Evolutionary conservation across 2,888 invertebrate genomes (phyloP), one percentile per base, ranked within the genome.

Genomic region (Mythimna pallens): DNA sequence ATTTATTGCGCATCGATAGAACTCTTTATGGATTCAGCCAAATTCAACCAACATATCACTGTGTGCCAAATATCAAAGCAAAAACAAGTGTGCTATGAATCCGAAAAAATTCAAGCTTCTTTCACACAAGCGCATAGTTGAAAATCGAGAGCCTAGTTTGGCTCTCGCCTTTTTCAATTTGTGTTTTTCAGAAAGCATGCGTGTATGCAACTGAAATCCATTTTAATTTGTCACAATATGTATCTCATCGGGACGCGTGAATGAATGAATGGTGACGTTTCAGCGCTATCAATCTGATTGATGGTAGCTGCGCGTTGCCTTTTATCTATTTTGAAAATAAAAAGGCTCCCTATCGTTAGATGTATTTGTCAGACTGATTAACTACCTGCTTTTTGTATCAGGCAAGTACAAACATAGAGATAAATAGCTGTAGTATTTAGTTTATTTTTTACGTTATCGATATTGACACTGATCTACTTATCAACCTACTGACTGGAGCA

Each of bases 41-140:
- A 73, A 80, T 80, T 75, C 82, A 73, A 75, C 82, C 73, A 78
- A 64, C 58, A 70, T 72, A 80, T 78, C 62, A 74, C 50, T 57
- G 66, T 55, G 71, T 76, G 82, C 69, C 80, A 81, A 86, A 78
- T 77, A 85, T 79, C 74, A 76, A 76, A 77, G 72, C 66, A 66
- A 74, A 73, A 80, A 65, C 25, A 40, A 65, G 52, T 62, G 70
- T 64, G 62, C 68, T 62, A 75, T 75, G 64, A 67, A 70, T 63
- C 0, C 34, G 55, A 66, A 81, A 71, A 74, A 68, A 57, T 70
- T 30, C 58, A 58, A 69, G 64, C 57, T 64, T 64, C 63, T 65
- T 65, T 70, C 73, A 78, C 68, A 66, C 68, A 68, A 62, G 64
- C 59, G 43, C 63, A 50, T 36, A 40, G 65, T 70, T 70, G 47